phyloP scores from a whole-genome alignment of 1,140 invertebrate species.

The Gonatopus flavifemur region DNA sequence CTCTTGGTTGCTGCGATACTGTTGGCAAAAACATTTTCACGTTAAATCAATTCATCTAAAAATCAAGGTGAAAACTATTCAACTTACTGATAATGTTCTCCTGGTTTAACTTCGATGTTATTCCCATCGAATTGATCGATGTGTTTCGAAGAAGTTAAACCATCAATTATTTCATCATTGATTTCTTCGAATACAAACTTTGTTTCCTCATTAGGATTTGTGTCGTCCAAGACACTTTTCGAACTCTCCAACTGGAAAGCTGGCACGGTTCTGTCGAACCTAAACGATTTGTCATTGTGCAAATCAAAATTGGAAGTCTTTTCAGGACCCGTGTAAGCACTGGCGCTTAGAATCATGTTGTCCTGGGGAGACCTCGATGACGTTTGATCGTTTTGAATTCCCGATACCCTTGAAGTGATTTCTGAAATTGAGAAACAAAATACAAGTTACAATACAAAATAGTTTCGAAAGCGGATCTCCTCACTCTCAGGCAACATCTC shows the following conservation, averaged over 20 bases:
- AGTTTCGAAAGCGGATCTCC: no score
- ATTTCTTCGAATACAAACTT: conserved; percentile 9
- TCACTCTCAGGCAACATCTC: no score
- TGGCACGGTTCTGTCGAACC: conserved; percentile 36
- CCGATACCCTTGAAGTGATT: conserved; percentile 28
- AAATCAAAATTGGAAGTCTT: conserved; percentile 32
- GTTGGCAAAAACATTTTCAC: conserved; percentile 10
- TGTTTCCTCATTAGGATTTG: conserved; percentile 17
- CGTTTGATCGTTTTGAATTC: conserved; percentile 50
- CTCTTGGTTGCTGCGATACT: conserved; percentile 42
- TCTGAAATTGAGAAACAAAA: no score
- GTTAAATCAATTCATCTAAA: background rate
- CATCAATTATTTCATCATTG: conserved; percentile 18
- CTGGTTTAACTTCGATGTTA: conserved; percentile 51
- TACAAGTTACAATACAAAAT: background rate
- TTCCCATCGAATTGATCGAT: conserved; percentile 50
- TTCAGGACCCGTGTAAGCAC: conserved; percentile 35
- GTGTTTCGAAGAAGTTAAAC: conserved; percentile 45
- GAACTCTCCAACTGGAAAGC: conserved; percentile 45
- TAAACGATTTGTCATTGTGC: conserved; percentile 19
- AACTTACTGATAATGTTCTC: conserved; percentile 47
- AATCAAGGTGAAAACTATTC: conserved; percentile 1
- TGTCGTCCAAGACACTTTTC: conserved; percentile 23
- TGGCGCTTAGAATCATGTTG: conserved; percentile 41
- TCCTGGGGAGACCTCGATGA: conserved; percentile 30